phyloP scores from a whole-genome alignment of 2,113 vertebrate species.

The Patagioenas fasciata region DNA sequence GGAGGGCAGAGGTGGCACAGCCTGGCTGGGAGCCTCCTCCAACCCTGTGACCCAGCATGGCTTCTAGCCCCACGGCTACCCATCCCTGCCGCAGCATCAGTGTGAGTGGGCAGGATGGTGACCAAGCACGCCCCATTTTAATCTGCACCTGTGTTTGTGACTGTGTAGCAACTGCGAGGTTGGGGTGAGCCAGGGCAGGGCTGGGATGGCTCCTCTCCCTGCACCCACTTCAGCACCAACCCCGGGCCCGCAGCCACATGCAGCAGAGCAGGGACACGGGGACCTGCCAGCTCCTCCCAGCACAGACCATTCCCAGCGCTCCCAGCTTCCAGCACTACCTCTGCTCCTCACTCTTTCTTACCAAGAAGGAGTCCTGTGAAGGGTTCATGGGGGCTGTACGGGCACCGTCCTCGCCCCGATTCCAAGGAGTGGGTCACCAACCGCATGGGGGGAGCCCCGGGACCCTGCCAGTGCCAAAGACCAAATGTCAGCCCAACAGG shows the following conservation, averaged over 20 bases:
- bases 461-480: slow-evolving; percentile 20
- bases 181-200: accelerated
- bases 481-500: neutral
- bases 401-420: slow-evolving; percentile 85
- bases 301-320: neutral
- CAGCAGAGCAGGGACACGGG: neutral
- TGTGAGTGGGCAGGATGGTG: neutral
- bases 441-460: neutral
- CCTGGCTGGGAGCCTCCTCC: neutral
- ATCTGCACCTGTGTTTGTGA: accelerated
- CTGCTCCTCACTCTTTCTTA: neutral
- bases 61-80: neutral
- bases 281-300: accelerated
- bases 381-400: slow-evolving; percentile 82
- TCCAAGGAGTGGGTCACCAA: slow-evolving; percentile 71
- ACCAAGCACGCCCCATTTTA: no score
- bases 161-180: neutral
- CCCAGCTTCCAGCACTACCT: neutral
- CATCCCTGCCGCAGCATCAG: accelerated
- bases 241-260: accelerated
- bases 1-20: neutral
- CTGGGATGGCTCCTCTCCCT: neutral
- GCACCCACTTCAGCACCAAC: accelerated
- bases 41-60: accelerated
- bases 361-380: slow-evolving; percentile 80